phyloP scores from a whole-genome alignment of 2,113 vertebrate species.

The Geococcyx californianus region DNA sequence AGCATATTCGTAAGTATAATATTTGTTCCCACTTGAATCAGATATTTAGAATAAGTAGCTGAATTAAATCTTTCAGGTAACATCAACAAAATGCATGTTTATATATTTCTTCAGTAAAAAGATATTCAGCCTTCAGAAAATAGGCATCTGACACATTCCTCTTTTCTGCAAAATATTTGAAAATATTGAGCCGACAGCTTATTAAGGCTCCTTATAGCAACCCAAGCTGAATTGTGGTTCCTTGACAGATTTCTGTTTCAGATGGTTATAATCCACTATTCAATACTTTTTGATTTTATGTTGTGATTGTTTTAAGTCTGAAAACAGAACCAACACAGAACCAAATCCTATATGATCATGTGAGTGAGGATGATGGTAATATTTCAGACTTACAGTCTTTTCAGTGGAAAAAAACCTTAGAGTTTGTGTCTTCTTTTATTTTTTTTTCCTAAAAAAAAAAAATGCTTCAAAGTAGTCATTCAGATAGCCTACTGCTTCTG shows the following conservation, averaged over 20 bases:
- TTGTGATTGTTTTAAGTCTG: neutral
- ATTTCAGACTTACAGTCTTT: neutral
- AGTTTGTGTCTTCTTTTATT: neutral
- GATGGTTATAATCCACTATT: neutral
- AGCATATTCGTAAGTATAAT: neutral
- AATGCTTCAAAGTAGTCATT: neutral
- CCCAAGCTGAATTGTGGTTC: neutral
- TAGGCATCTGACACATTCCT: neutral
- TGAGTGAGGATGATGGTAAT: accelerated
- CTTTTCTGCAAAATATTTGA: neutral
- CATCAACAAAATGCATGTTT: neutral
- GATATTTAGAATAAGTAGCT: neutral
- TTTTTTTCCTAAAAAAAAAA: neutral
- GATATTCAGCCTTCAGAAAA: neutral
- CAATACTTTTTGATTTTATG: neutral
- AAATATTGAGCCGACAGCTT: neutral
- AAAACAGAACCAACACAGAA: neutral
- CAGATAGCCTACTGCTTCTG: neutral
- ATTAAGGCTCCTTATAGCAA: neutral
- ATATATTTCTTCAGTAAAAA: neutral
- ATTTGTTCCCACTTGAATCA: neutral
- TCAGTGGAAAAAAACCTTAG: neutral
- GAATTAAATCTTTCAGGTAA: neutral
- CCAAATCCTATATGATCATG: neutral
- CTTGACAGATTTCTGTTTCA: neutral